Base-by-base conservation (phyloP, 2,888 invertebrate genomes). In the Ptychoptera albimana region DNA sequence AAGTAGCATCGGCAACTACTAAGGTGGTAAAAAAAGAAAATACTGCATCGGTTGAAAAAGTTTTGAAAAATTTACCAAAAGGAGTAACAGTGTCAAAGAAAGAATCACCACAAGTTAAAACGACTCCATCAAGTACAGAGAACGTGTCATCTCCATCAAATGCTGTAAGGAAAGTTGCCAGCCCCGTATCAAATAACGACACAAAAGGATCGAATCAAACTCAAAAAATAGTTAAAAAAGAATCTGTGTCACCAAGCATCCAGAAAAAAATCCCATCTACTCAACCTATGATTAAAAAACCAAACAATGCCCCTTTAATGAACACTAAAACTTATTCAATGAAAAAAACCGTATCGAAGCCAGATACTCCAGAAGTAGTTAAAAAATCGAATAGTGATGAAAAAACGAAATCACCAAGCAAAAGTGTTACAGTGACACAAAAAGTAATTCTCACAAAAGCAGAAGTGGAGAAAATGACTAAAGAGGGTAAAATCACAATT, bases 391-490 rank as follows among this genome's bases (percentile, higher is more conserved):
- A 23, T 3, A 23, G 7, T 23, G 23, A 23, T 3, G 23, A 23
- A 23, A 23, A 23, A 23, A 23, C 23, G 23, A 23, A 23, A 23
- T 23, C 23, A 7, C 23, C 23, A 23, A 23, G 7, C 23, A 23
- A 74, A 53, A 75, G 73, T 54, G 65, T 74, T 35, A 74, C 77
- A 0, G 72, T 74, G 53, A 75, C 79, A 9, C 75, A 78, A 58
- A 77, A 75, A 57, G 72, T 78, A 37, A 72, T 75, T 2, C 71
- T 79, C 68, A 75, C 77, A 8, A 78, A 77, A 59, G 74, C 76
- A 1, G 75, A 79, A 56, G 74, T 77, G 14, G 75, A 74, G 50
- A 73, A 71, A 6, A 76, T 79, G 74, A 71, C 75, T 2, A 75
- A 74, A 53, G 69, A 77, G 51, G 79, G 77, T n/a, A 73, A 75